Percentiles rank a stretch among this genome's conserved stretches.
Conservation (phyloP, 1,140 invertebrate genomes). For the Drosophila simulans region DNA sequence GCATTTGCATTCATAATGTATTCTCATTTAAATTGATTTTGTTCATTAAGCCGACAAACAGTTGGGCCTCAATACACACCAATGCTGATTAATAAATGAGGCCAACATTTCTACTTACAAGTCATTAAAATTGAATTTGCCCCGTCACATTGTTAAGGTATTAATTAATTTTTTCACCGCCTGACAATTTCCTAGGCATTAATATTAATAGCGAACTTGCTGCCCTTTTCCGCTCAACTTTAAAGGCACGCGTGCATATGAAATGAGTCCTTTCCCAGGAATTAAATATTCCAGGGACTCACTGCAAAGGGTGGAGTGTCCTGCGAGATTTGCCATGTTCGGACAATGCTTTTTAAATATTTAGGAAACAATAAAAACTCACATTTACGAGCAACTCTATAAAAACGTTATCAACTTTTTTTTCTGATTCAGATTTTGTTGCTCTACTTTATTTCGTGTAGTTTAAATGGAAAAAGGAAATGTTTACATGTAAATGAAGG, state of each 20-base stretch:
- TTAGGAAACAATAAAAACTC: slow-evolving; percentile 21
- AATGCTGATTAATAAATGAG: slow-evolving; percentile 15
- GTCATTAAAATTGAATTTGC: slow-evolving; percentile 24
- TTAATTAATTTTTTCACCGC: slow-evolving; percentile 12
- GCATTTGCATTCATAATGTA: slow-evolving; percentile 39
- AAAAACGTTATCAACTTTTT: background rate
- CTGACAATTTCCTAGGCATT: slow-evolving; percentile 45
- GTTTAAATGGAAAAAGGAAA: background rate
- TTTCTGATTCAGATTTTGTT: background rate
- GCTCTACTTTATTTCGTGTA: background rate
- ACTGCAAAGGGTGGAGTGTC: slow-evolving; percentile 11
- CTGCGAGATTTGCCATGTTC: slow-evolving; percentile 11
- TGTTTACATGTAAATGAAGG: background rate
- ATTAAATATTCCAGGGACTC: slow-evolving; percentile 20
- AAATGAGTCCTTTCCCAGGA: slow-evolving; percentile 1
- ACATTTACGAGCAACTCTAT: background rate
- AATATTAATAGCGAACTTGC: slow-evolving; percentile 38
- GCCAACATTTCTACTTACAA: slow-evolving; percentile 20
- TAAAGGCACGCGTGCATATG: slow-evolving; percentile 32
- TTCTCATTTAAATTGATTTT: slow-evolving; percentile 45
- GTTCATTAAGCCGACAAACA: slow-evolving; percentile 41
- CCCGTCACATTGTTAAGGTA: background rate
- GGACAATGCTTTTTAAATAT: slow-evolving; percentile 36
- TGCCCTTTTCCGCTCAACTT: slow-evolving; percentile 3
- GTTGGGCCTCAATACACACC: slow-evolving; percentile 1